phyloP scores from a whole-genome alignment of 2,113 vertebrate genomes.

The Rallus limicola region DNA sequence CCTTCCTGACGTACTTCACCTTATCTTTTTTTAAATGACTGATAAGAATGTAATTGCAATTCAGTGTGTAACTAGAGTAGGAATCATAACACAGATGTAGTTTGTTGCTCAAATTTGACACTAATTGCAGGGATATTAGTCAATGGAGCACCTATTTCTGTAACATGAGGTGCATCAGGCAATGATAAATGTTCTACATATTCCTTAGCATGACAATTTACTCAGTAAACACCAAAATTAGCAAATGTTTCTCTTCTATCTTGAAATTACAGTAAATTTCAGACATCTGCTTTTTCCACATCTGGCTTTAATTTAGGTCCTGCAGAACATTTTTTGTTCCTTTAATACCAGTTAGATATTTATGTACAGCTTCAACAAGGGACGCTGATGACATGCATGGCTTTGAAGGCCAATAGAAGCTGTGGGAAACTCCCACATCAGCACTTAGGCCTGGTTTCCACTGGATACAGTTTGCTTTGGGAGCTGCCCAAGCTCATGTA shows the following conservation, averaged over 20 bases:
- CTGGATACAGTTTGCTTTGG: neutral
- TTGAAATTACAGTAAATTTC: constrained; percentile 25
- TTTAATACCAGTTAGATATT: constrained; percentile 69
- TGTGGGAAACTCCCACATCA: constrained; percentile 85
- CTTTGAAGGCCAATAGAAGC: constrained; percentile 67
- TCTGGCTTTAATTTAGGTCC: constrained; percentile 74
- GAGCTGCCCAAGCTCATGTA: neutral
- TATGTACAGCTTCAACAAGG: constrained; percentile 67
- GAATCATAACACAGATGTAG: neutral
- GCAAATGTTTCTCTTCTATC: constrained; percentile 35
- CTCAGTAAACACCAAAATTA: constrained; percentile 38
- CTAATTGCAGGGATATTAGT: neutral
- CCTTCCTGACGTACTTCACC: neutral
- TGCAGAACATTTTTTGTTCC: constrained; percentile 58
- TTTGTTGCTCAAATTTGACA: neutral
- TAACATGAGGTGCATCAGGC: neutral
- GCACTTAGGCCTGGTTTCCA: constrained; percentile 51
- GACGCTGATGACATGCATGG: constrained; percentile 66
- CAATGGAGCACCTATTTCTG: neutral
- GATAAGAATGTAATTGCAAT: neutral
- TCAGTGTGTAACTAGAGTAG: neutral
- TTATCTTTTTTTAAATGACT: neutral
- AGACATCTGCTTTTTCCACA: constrained; percentile 55
- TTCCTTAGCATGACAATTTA: constrained; percentile 19
- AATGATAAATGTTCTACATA: neutral